Conservation (phyloP, 2,113 vertebrate genomes). For the Genyomyrus donnyi region DNA sequence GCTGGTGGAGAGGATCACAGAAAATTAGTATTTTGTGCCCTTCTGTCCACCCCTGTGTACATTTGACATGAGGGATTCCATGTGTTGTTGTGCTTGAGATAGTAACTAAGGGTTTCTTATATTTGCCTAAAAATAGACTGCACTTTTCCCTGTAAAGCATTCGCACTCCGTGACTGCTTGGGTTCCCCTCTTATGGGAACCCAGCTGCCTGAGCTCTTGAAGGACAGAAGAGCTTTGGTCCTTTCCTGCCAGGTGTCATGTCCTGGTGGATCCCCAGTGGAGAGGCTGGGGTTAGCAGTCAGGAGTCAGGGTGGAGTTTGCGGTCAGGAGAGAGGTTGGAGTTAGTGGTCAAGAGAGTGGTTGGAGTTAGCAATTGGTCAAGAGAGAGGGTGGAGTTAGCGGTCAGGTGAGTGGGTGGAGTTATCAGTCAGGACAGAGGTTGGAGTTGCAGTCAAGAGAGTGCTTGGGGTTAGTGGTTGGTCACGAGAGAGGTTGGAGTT, state of each 20-base stretch:
- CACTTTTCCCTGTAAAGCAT: neutral
- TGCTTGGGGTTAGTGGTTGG: neutral
- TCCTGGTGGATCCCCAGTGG: neutral
- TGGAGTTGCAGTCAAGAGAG: neutral
- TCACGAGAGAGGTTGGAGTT: neutral
- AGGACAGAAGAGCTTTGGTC: neutral
- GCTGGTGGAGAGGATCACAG: neutral
- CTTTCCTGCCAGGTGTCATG: neutral
- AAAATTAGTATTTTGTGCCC: neutral
- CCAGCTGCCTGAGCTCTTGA: neutral
- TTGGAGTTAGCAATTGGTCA: neutral
- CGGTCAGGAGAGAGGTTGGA: neutral
- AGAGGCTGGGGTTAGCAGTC: neutral
- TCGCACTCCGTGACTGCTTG: neutral
- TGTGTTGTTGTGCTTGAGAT: neutral
- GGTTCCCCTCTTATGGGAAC: neutral
- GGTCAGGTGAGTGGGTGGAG: neutral
- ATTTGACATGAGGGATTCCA: neutral
- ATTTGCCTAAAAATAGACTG: neutral
- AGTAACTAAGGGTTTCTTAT: neutral
- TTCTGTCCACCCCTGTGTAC: neutral
- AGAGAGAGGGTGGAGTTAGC: neutral
- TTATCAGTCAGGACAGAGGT: neutral
- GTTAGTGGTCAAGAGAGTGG: neutral
- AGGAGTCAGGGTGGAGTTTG: neutral